These are phyloP conservation scores for Dasyprocta punctata DNA, from an alignment of 2,113 vertebrate species.

Conservation along the genomic window DNA sequence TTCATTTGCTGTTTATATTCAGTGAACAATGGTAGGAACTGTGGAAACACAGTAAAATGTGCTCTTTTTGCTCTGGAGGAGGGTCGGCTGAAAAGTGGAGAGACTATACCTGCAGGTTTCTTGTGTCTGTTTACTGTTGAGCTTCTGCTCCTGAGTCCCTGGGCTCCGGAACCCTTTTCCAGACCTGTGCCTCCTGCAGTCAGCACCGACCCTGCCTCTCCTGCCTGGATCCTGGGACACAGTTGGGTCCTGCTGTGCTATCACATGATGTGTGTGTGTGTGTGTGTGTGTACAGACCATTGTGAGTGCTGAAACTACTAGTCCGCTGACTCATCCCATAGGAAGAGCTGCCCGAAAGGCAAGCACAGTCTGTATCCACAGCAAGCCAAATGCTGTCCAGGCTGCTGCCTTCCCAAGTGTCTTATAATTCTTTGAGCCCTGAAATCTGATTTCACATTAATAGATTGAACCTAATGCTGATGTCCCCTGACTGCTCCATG, in stretches of 20 bases:
- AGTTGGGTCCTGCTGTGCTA: not conserved
- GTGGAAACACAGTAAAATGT: not conserved
- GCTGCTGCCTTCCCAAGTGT: not conserved
- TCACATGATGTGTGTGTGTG: not conserved
- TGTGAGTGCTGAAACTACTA: not conserved
- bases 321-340: not conserved
- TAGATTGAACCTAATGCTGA: not conserved
- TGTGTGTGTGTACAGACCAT: not conserved
- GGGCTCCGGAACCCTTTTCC: not conserved
- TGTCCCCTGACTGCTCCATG: not conserved
- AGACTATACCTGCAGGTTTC: not conserved
- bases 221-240: not conserved
- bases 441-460: not conserved
- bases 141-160: not conserved
- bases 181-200: not conserved
- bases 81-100: slow-evolving; percentile 16
- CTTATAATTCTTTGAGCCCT: not conserved
- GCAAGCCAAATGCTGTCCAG: not conserved
- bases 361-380: not conserved
- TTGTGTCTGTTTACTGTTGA: not conserved
- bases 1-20: not conserved
- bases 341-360: not conserved
- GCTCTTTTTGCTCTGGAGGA: not conserved
- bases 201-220: not conserved
- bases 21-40: not conserved